Evolutionary conservation across 2,797 vertebrate species (phyloP), one percentile per base, ranked within the genome.

Genomic region (Eulemur mongoz): DNA sequence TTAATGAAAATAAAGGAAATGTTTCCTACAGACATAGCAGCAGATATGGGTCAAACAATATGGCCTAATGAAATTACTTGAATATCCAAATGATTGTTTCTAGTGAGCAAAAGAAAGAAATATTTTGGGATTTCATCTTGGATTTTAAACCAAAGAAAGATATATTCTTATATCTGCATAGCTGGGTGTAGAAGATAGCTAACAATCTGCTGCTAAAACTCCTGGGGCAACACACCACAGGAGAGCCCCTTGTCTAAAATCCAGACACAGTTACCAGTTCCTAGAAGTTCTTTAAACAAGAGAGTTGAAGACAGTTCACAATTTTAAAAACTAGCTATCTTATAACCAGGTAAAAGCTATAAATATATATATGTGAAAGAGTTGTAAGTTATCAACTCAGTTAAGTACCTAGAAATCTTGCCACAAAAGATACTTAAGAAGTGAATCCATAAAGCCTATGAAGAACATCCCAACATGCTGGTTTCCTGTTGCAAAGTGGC

Each of bases 1-100:
- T 73, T 63, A 32, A 32, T 63, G 70, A 92, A 91, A 92, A 83
- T 93, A 92, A 91, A 86, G 50, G 70, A 91, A 91, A 57, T 91
- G 27, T 85, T 83, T 93, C 76, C 54, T 87, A 4, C 20, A 94
- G 69, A 45, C 27, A 2, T 78, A 67, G 72, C 8, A 65, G 13
- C 35, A 82, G 43, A 81, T 43, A 84, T 32, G 30, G 79, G 38
- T 89, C 75, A 83, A 59, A 76, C 17, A 43, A 2, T 84, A 78
- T 75, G 75, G 40, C 59, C 25, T 89, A 80, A 35, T 81, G 35
- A 94, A 94, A 89, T 45, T 89, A 83, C 81, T 79, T 69, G 52
- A 65, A 80, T 45, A 72, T 61, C 38, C 54, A 85, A 69, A 40
- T 91, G 50, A 12, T 72, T 73, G 35, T 54, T 85, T 83, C 45